A percentile compares a stretch with the other conserved stretches of the same genome.
Evolutionary conservation across 2,888 invertebrate species (phyloP).

Genomic region (Ophion obscuratus): DNA sequence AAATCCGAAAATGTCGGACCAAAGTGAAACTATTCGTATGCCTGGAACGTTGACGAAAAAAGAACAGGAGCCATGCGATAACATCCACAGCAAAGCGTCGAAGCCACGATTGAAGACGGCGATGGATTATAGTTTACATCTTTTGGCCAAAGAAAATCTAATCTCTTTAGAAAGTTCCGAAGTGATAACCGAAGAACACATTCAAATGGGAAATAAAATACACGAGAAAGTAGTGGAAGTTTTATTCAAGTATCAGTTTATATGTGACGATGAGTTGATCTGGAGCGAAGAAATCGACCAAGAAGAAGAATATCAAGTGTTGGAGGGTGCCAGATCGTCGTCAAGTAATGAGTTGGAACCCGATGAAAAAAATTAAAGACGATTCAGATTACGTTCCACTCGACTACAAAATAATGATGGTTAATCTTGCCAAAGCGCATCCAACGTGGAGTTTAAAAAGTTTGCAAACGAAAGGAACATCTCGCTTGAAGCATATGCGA

Average conservation of each 20-base stretch:
- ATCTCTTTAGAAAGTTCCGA: no score
- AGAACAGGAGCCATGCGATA: slow-evolving; percentile 10
- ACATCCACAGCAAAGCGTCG: slow-evolving; percentile 32
- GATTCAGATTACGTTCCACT: slow-evolving; percentile 43
- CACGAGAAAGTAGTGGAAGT: no score
- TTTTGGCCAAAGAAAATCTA: slow-evolving; percentile 18
- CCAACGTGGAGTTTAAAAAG: slow-evolving; percentile 63
- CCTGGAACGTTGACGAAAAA: slow-evolving; percentile 18
- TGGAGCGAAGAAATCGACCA: slow-evolving; percentile 35
- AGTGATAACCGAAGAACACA: no score
- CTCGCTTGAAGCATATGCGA: slow-evolving; percentile 56
- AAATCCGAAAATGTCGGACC: slow-evolving; percentile 13
- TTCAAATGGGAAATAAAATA: no score
- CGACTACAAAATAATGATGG: slow-evolving; percentile 52
- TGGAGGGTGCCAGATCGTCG: slow-evolving; percentile 17
- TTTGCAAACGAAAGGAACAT: slow-evolving; percentile 54
- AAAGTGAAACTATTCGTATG: slow-evolving; percentile 27
- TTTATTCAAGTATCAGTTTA: no score
- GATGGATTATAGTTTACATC: not conserved
- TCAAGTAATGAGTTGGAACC: slow-evolving; percentile 38
- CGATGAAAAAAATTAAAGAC: slow-evolving; percentile 48
- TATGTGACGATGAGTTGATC: no score
- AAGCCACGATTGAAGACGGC: slow-evolving; percentile 37
- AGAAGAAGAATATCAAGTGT: slow-evolving; percentile 46
- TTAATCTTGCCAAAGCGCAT: slow-evolving; percentile 15